Evolutionary conservation across 2,113 vertebrate genomes (phyloP).

Genomic region (Telmatochromis bifrenatus): DNA sequence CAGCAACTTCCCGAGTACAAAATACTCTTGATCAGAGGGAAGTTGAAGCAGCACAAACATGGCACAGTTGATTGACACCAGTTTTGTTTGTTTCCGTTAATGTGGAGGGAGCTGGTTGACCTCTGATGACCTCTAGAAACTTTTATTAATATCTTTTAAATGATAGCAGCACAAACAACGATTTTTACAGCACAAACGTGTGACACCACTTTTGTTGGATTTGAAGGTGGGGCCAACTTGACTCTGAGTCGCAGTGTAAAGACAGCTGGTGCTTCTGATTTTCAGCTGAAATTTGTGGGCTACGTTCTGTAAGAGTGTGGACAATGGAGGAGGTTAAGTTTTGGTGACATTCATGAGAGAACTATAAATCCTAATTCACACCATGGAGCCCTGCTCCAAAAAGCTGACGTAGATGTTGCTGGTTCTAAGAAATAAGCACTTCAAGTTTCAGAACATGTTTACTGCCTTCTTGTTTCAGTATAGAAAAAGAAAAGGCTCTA

Average conservation of each 20-base stretch:
- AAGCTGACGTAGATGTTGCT: not conserved
- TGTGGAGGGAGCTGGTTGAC: not conserved
- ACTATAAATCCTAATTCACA: not conserved
- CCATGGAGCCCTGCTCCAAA: not conserved
- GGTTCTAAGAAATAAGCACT: not conserved
- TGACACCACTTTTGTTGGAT: not conserved
- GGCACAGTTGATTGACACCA: not conserved
- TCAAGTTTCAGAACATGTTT: not conserved
- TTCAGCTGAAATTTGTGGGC: not conserved
- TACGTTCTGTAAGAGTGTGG: not conserved
- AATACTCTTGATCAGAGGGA: fast-evolving
- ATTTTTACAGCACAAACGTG: fast-evolving
- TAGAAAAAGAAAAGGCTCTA: not conserved
- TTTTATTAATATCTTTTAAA: not conserved
- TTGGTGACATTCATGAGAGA: not conserved
- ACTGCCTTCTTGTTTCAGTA: not conserved
- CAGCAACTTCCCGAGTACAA: not conserved
- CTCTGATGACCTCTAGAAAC: not conserved
- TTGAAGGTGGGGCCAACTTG: not conserved
- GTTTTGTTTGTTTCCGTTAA: not conserved
- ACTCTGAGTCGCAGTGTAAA: not conserved
- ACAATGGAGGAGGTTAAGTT: not conserved
- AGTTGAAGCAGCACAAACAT: not conserved
- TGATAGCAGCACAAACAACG: not conserved
- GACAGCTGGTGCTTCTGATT: not conserved